Percentiles rank a stretch among this genome's conserved stretches.
These are phyloP conservation scores for Acronicta leporina DNA, from an alignment of 2,888 invertebrate species.

Conservation along the genomic window DNA sequence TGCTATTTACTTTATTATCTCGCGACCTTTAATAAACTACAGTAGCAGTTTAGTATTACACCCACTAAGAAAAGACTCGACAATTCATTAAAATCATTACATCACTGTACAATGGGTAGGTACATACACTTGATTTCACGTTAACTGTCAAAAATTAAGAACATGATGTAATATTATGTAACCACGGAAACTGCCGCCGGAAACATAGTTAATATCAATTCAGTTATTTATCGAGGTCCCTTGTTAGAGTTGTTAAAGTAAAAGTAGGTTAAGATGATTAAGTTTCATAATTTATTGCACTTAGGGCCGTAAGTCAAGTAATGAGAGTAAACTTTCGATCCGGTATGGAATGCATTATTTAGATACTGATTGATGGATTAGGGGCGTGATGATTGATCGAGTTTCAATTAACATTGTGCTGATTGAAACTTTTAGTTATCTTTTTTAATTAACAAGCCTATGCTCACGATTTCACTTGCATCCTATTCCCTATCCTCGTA, in stretches of 20 bases:
- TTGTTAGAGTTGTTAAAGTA: slow-evolving; percentile 43
- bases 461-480: too few relatives aligned
- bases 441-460: too few relatives aligned
- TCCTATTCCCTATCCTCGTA: too few relatives aligned
- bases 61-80: slow-evolving; percentile 32
- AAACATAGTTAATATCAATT: slow-evolving; percentile 29
- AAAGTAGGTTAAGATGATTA: slow-evolving; percentile 55
- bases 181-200: slow-evolving; percentile 38
- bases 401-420: slow-evolving; percentile 11
- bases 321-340: slow-evolving; percentile 45
- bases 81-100: slow-evolving; percentile 32
- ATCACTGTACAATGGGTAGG: slow-evolving; percentile 39
- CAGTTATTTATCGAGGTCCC: slow-evolving; percentile 30
- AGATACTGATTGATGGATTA: slow-evolving; percentile 2
- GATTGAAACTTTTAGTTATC: slow-evolving; percentile 6
- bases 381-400: slow-evolving; percentile 10
- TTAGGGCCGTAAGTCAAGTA: slow-evolving; percentile 20
- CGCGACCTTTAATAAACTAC: slow-evolving; percentile 7
- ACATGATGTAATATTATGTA: slow-evolving; percentile 45
- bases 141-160: slow-evolving; percentile 28
- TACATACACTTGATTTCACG: slow-evolving; percentile 42
- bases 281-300: slow-evolving; percentile 41
- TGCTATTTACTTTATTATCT: slow-evolving; percentile 38
- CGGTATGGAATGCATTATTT: slow-evolving; percentile 19
- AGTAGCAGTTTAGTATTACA: slow-evolving; percentile 25